Evolutionary conservation across 2,888 invertebrate genomes (phyloP), one percentile per base, ranked within the genome.

Genomic region (Microplitis deprimator): DNA sequence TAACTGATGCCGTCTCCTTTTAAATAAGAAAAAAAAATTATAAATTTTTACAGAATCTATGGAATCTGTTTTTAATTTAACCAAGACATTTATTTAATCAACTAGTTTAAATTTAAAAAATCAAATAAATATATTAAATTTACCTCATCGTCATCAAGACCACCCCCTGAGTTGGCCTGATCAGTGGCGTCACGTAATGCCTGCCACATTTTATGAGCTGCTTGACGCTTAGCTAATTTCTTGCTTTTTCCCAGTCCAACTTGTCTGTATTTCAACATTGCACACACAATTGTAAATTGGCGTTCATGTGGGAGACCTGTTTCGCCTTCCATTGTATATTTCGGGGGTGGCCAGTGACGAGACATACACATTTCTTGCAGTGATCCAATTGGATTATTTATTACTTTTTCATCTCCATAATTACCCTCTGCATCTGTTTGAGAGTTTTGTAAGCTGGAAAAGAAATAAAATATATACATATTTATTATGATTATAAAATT

Each of bases 311-410:
- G 98, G 78, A 97, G 91, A 62, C 98, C 95, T 86, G 96, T 96
- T 88, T 97, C 96, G 88, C 93, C 94, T 89, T 93, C 96, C 84
- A 97, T 96, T 84, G 97, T 96, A 89, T 99, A 99, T 39, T 94
- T 94, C 39, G 99, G 98, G 62, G 98, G 98, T 41, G 97, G 97
- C 96, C 98, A 97, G 83, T 97, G 95, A 74, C 96, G 94, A 64
- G 97, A 96, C 96, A 98, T 98, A 89, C 98, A 98, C 90, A 98
- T 93, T 90, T 99, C 98, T 90, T 96, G 96, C 75, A 99, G 91
- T 92, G 97, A 96, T 17, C 98, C 98, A 80, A 99, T 98, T 2
- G 98, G 98, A 90, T 99, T 97, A 10, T 96, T 96, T 90, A 95
- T 93, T 78, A 95, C 93, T 88, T 96, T 96, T 85, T 96, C 96